Conservation (phyloP, 2,888 invertebrate species). For the Priocnemis perturbator region DNA sequence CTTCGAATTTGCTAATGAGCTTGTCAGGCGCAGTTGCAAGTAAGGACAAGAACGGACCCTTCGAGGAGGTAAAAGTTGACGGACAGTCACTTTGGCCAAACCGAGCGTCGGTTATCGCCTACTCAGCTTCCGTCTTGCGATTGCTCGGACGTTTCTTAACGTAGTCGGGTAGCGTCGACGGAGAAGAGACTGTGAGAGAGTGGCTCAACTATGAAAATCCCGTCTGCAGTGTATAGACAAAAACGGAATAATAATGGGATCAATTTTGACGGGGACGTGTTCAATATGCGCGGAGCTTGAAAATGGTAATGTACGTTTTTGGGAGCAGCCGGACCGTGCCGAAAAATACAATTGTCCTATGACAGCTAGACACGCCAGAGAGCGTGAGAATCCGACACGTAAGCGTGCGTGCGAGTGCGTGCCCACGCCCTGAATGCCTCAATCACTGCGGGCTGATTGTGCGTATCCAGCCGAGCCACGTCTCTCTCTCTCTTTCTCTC, state of each 20-base stretch:
- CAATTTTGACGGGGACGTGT: too few relatives aligned
- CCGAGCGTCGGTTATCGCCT: constrained; percentile 24
- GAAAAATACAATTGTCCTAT: constrained; percentile 4
- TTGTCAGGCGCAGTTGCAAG: constrained; percentile 37
- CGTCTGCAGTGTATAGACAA: background rate
- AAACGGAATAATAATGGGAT: background rate
- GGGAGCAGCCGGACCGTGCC: too few relatives aligned
- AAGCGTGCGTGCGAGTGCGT: constrained; percentile 58
- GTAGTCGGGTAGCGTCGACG: background rate
- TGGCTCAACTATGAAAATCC: background rate
- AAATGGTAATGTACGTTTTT: too few relatives aligned
- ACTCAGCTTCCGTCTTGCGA: constrained; percentile 8
- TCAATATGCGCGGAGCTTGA: too few relatives aligned
- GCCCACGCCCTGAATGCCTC: constrained; percentile 66
- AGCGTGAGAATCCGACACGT: constrained; percentile 65
- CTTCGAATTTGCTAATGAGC: constrained; percentile 44
- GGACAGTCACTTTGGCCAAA: constrained; percentile 4
- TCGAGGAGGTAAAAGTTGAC: constrained; percentile 7
- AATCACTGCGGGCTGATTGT: constrained; percentile 69
- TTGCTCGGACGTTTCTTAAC: too few relatives aligned
- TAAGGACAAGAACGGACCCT: too few relatives aligned
- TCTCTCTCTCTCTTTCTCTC: constrained; percentile 40
- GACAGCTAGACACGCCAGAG: constrained; percentile 28
- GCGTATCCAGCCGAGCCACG: constrained; percentile 61
- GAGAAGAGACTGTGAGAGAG: background rate